These are phyloP conservation scores for Drosophila lutescens DNA, from an alignment of 2,888 invertebrate genomes.

Conservation along the genomic window DNA sequence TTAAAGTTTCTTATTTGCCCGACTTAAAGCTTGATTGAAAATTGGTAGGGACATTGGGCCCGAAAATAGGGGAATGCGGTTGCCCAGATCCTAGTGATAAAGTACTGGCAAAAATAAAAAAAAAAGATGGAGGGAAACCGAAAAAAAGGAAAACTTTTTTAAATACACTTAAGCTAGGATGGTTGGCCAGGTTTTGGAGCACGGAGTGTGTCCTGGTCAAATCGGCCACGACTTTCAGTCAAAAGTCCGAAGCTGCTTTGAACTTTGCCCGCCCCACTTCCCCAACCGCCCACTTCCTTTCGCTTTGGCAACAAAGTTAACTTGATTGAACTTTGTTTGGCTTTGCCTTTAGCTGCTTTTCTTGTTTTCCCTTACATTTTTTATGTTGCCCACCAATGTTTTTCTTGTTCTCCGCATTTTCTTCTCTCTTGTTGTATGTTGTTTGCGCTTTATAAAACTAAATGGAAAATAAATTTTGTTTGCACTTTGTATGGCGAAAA, in stretches of 20 bases:
- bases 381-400: conserved; percentile 61
- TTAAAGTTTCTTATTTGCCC: conserved; percentile 49
- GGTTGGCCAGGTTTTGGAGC: conserved; percentile 26
- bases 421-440: conserved; percentile 47
- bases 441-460: conserved; percentile 72
- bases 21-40: conserved; percentile 64
- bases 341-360: conserved; percentile 71
- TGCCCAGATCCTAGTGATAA: conserved; percentile 39
- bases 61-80: conserved; percentile 11
- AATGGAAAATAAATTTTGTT: conserved; percentile 79
- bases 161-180: conserved; percentile 52
- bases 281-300: conserved; percentile 44
- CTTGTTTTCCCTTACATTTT: conserved; percentile 35
- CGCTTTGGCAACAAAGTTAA: conserved; percentile 75
- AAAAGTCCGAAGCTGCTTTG: conserved; percentile 69
- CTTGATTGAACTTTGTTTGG: conserved; percentile 79
- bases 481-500: conserved; percentile 62
- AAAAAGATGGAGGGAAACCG: neutral
- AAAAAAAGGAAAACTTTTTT: conserved; percentile 30
- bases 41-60: conserved; percentile 1
- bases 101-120: conserved; percentile 15
- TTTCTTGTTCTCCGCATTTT: conserved; percentile 51
- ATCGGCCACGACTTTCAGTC: conserved; percentile 68
- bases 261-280: conserved; percentile 52
- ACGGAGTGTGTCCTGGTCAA: conserved; percentile 54